Base-by-base conservation (phyloP, 2,113 vertebrate species). In the Cinclus mexicanus region DNA sequence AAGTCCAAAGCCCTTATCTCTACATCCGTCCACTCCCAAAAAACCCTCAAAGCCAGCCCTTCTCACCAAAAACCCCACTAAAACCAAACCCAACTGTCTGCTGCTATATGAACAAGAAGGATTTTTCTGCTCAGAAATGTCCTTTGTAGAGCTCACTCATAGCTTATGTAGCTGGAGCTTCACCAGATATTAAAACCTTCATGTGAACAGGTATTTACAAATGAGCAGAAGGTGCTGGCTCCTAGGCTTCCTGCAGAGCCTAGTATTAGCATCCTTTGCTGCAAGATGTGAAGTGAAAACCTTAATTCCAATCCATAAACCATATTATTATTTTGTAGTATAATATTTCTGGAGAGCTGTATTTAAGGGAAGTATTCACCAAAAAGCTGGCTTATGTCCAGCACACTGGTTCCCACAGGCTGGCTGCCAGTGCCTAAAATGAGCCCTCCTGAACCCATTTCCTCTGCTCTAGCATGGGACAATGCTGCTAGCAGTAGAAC, bases 391-490 rank as follows among this genome's bases (percentile, higher is more conserved):
- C 37, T 76, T 60, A n/a, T 26, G 41, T 33, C 49, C 46, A 33
- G 49, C 74, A 49, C 37, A 13, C 37, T 42, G 50, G 26, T 83
- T 95, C 75, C 14, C 61, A 25, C 14, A 29, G 71, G 70, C 90
- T 57, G 19, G 31, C 28, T 95, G 78, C 70, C 75, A 94, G 71
- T 29, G n/a, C 61, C 88, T 80, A 61, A 91, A 89, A 53, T n/a
- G 92, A 92, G 39, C 46, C 63, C 46, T 95, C 92, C 64, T 70
- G 63, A 95, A 74, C 55, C 63, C 14, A 14, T 96, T 91, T 96
- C 90, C 53, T 90, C 79, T 56, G 11, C 63, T 88, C 18, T n/a
- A 59, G 55, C 71, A 41, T 47, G 35, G 78, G 86, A 81, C 64
- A 81, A 81, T 53, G 49, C 89, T 91, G 77, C 52, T 76, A 81